Evolutionary conservation across 2,888 invertebrate genomes (phyloP).

Genomic region (Amblyjoppa proteus): DNA sequence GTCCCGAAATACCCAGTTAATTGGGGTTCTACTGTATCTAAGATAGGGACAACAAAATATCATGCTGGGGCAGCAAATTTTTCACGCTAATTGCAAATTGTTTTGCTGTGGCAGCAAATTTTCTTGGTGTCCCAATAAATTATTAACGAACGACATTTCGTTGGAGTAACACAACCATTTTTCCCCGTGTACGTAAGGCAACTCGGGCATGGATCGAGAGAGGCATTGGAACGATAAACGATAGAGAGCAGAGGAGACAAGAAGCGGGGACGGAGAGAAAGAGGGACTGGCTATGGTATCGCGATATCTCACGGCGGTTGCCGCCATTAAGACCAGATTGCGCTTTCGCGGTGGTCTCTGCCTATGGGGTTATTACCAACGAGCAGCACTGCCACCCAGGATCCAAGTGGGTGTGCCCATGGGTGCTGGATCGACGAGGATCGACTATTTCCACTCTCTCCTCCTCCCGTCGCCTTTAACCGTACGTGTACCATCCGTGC

Average conservation of each 20-base stretch:
- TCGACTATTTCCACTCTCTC: conserved; percentile 39
- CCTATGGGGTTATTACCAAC: conserved; percentile 80
- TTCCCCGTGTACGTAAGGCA: neutral
- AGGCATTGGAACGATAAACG: conserved; percentile 48
- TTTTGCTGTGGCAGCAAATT: neutral
- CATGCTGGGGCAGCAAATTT: neutral
- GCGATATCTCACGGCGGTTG: conserved; percentile 78
- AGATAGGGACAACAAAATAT: too few species aligned
- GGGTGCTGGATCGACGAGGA: conserved; percentile 57
- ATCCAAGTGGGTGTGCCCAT: conserved; percentile 78
- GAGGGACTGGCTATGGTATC: conserved; percentile 55
- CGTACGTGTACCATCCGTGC: neutral
- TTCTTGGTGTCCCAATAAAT: neutral
- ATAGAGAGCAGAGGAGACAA: conserved; percentile 49
- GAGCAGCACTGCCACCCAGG: conserved; percentile 76
- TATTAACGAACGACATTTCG: neutral
- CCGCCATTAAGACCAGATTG: conserved; percentile 80
- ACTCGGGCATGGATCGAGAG: neutral
- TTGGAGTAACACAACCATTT: neutral
- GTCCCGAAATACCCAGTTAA: too few species aligned
- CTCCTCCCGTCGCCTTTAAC: conserved; percentile 5
- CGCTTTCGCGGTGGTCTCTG: conserved; percentile 80
- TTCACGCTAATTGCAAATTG: neutral
- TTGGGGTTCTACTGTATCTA: too few species aligned
- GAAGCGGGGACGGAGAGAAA: conserved; percentile 40